Conservation (phyloP, 2,113 vertebrate genomes). For the Gambusia affinis region DNA sequence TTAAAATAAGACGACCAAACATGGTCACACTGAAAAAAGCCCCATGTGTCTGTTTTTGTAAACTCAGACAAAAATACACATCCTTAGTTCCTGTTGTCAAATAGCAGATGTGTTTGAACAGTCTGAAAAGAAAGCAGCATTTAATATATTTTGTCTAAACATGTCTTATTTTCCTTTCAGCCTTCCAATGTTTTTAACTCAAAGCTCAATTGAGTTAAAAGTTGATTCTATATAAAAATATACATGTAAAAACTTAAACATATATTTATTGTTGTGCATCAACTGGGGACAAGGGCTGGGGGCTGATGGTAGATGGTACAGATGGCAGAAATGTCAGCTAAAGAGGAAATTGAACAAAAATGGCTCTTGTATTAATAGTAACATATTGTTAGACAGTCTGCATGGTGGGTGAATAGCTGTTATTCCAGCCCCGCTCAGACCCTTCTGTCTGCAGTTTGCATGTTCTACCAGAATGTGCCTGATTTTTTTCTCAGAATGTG, state of each 20-base stretch:
- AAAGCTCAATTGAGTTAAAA: no score
- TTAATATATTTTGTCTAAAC: not conserved
- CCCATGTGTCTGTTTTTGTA: not conserved
- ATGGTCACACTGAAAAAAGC: not conserved
- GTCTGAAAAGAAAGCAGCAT: not conserved
- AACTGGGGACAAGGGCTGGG: not conserved
- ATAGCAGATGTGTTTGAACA: not conserved
- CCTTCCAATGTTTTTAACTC: no score
- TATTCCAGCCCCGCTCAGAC: not conserved
- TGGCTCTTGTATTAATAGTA: not conserved
- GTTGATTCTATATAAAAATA: no score
- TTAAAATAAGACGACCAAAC: slow-evolving; percentile 8
- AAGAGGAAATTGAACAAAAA: not conserved
- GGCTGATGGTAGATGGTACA: no score
- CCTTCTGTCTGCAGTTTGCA: not conserved
- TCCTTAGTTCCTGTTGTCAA: not conserved
- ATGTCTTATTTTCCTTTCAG: no score
- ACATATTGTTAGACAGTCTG: not conserved
- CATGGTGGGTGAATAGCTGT: not conserved
- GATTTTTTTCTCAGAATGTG: not conserved
- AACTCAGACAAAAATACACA: not conserved
- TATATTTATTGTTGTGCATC: no score
- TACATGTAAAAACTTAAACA: no score
- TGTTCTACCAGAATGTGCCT: not conserved
- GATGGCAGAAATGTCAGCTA: not conserved